Evolutionary conservation across 2,888 invertebrate genomes (phyloP).

Genomic region (Xestia sexstrigata): DNA sequence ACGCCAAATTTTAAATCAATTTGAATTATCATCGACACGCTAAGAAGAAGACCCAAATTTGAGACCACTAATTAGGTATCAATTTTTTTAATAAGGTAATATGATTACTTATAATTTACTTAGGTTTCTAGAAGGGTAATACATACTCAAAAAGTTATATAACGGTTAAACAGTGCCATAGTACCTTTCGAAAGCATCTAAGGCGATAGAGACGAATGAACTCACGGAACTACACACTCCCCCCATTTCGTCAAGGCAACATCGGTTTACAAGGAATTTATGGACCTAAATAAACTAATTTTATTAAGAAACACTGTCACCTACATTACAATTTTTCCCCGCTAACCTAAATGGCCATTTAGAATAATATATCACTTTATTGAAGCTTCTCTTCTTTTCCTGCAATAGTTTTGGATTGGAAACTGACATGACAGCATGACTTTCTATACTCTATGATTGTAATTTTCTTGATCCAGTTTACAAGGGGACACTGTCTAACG

Average conservation of each 20-base stretch:
- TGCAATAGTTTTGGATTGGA: constrained; percentile 13
- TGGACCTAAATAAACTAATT: constrained; percentile 28
- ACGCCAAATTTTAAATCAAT: too few species aligned
- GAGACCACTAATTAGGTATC: not conserved
- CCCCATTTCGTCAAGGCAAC: constrained; percentile 79
- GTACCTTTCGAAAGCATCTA: constrained; percentile 86
- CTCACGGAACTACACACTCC: constrained; percentile 84
- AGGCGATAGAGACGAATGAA: constrained; percentile 81
- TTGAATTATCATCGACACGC: too few species aligned
- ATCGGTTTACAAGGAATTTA: constrained; percentile 68
- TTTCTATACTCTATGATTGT: constrained; percentile 4
- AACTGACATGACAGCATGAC: constrained; percentile 29
- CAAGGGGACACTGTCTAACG: too few species aligned
- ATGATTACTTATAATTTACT: not conserved
- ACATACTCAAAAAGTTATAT: not conserved
- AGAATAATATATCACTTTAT: constrained; percentile 18
- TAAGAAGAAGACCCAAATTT: not conserved
- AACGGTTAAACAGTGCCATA: not conserved
- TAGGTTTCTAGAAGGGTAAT: not conserved
- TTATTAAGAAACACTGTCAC: constrained; percentile 28
- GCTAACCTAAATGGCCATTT: constrained; percentile 44
- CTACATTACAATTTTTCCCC: constrained; percentile 51
- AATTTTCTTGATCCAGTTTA: not conserved
- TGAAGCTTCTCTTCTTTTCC: constrained; percentile 6
- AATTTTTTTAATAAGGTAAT: not conserved